Conservation (phyloP, 92 coral and sea anemone genomes). For the Heliopora coerulea region DNA sequence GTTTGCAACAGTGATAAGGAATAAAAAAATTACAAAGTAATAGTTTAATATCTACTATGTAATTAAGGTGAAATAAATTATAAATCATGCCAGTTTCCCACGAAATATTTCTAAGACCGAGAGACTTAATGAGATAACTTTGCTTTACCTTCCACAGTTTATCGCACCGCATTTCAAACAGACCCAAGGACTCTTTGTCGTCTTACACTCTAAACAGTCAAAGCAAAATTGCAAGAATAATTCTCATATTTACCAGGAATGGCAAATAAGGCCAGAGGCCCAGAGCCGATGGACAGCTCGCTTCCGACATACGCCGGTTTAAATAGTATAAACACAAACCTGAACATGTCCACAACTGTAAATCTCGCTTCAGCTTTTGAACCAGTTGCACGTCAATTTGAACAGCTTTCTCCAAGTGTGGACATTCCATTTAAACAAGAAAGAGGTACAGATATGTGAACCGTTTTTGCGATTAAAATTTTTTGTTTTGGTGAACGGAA, state of each 20-base stretch:
- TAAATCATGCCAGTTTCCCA: neutral
- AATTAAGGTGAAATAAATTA: neutral
- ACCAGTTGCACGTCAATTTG: conserved; percentile 75
- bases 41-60: conserved; percentile 1
- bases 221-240: conserved; percentile 29
- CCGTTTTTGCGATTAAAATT: conserved; percentile 38
- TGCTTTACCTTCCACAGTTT: conserved; percentile 89
- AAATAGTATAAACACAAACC: conserved; percentile 56
- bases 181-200: conserved; percentile 94
- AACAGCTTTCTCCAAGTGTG: conserved; percentile 86
- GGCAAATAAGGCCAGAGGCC: conserved; percentile 33
- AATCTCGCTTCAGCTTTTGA: conserved; percentile 74
- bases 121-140: neutral
- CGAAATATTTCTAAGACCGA: conserved; percentile 15
- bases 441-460: neutral
- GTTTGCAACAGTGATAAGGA: neutral
- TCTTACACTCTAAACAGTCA: conserved; percentile 72
- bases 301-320: conserved; percentile 17
- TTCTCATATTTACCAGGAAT: conserved; percentile 36
- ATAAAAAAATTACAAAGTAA: neutral
- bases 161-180: conserved; percentile 86
- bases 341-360: conserved; percentile 83
- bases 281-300: neutral
- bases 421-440: conserved; percentile 72
- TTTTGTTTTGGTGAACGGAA: conserved; percentile 14